Evolutionary conservation across 2,113 vertebrate genomes (phyloP).

Genomic region (Corythornis madagascariensis): DNA sequence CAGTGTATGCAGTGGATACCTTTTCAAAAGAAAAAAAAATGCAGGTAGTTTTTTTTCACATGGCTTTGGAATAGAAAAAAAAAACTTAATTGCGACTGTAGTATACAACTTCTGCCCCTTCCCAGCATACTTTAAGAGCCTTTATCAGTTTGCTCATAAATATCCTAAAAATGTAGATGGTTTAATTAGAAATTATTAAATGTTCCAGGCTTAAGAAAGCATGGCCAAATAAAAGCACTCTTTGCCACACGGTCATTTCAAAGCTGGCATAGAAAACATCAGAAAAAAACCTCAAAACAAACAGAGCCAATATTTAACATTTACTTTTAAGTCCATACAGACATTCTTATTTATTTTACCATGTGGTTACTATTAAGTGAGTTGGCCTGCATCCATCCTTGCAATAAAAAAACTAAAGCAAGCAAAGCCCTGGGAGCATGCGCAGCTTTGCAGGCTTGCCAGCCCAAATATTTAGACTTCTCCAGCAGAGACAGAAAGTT

Average conservation of each 20-base stretch:
- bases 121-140: not conserved
- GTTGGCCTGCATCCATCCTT: conserved; percentile 47
- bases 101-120: not conserved
- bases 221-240: not conserved
- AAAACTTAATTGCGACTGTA: not conserved
- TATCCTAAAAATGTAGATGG: conserved; percentile 39
- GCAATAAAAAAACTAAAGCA: not conserved
- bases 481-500: not conserved
- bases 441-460: conserved; percentile 49
- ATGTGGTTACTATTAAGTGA: conserved; percentile 70
- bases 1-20: not conserved
- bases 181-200: conserved; percentile 61
- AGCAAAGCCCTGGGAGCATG: conserved; percentile 1
- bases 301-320: conserved; percentile 52
- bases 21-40: not conserved
- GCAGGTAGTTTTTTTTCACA: not conserved
- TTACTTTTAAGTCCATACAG: conserved; percentile 57
- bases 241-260: conserved; percentile 38
- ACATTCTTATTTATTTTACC: conserved; percentile 68
- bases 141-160: conserved; percentile 5
- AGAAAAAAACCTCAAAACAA: not conserved
- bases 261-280: conserved; percentile 23
- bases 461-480: conserved; percentile 65
- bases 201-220: conserved; percentile 34
- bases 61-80: not conserved